phyloP scores from a whole-genome alignment of 2,888 invertebrate genomes.

The Lasioglossum morio region DNA sequence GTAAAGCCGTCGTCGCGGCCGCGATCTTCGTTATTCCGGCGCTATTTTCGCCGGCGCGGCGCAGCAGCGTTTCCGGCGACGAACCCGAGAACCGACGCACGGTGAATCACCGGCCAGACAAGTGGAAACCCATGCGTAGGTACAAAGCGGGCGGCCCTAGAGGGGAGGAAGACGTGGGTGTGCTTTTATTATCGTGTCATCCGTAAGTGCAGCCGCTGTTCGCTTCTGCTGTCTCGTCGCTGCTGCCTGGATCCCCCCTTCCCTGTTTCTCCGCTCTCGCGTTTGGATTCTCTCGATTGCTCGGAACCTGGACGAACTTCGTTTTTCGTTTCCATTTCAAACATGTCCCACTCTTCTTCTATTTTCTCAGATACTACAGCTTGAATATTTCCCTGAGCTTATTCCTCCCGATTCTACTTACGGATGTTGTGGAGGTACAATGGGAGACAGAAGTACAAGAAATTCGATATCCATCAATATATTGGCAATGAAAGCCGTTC shows the following conservation, averaged over 20 bases:
- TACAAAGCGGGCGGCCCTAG: constrained; percentile 8
- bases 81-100: constrained; percentile 6
- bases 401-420: too few relatives aligned
- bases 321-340: background rate
- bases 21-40: constrained; percentile 68
- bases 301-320: too few relatives aligned
- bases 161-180: constrained; percentile 36
- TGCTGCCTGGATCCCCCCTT: background rate
- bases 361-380: too few relatives aligned
- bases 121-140: constrained; percentile 52
- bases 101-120: constrained; percentile 57
- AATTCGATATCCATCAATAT: too few relatives aligned
- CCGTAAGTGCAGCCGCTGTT: constrained; percentile 44
- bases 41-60: constrained; percentile 64
- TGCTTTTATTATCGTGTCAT: constrained; percentile 61
- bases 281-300: background rate
- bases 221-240: constrained; percentile 22
- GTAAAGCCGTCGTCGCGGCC: constrained; percentile 63
- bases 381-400: too few relatives aligned
- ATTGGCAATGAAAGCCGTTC: too few relatives aligned
- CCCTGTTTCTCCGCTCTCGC: background rate
- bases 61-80: constrained; percentile 52
- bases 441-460: too few relatives aligned
- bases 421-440: too few relatives aligned
- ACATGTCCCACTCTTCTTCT: too few relatives aligned